phyloP scores from a whole-genome alignment of 2,888 invertebrate species.

The Cryptocheilus praepositus region DNA sequence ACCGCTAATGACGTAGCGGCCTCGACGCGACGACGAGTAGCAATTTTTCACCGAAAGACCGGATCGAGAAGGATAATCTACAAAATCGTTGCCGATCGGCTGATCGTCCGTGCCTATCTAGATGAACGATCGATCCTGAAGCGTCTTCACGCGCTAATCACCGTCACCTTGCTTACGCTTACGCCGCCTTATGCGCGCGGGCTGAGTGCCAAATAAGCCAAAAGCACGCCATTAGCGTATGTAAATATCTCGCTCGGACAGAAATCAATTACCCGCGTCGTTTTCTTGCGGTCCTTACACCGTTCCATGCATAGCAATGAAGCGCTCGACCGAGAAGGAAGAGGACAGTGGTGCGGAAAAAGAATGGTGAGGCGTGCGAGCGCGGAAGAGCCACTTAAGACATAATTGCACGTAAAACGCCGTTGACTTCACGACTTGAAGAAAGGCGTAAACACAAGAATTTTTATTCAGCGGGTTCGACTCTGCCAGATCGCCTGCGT shows the following conservation, averaged over 20 bases:
- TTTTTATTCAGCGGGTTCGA: slow-evolving; percentile 30
- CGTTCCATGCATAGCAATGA: slow-evolving; percentile 66
- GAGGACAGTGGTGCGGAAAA: not conserved
- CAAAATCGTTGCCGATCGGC: slow-evolving; percentile 10
- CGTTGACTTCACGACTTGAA: slow-evolving; percentile 18
- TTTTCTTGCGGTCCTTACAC: slow-evolving; percentile 43
- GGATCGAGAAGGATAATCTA: not conserved
- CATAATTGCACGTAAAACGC: slow-evolving; percentile 52
- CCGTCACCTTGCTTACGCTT: not conserved
- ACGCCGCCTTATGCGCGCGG: not conserved
- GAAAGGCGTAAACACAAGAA: slow-evolving; percentile 42
- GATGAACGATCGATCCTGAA: not conserved
- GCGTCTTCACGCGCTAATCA: not conserved
- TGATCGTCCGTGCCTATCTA: not conserved
- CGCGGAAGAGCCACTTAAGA: slow-evolving; percentile 40
- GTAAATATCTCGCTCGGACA: slow-evolving; percentile 58
- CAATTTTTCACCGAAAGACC: slow-evolving; percentile 24
- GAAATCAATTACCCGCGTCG: slow-evolving; percentile 63
- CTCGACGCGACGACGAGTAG: slow-evolving; percentile 10
- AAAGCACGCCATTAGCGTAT: slow-evolving; percentile 59
- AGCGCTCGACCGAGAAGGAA: slow-evolving; percentile 13
- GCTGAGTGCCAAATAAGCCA: slow-evolving; percentile 32
- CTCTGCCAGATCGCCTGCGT: not conserved
- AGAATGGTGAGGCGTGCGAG: slow-evolving; percentile 4
- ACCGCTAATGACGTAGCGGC: slow-evolving; percentile 18